These are phyloP conservation scores for Agrypnus murinus DNA, from an alignment of 2,888 invertebrate species.

Conservation along the genomic window DNA sequence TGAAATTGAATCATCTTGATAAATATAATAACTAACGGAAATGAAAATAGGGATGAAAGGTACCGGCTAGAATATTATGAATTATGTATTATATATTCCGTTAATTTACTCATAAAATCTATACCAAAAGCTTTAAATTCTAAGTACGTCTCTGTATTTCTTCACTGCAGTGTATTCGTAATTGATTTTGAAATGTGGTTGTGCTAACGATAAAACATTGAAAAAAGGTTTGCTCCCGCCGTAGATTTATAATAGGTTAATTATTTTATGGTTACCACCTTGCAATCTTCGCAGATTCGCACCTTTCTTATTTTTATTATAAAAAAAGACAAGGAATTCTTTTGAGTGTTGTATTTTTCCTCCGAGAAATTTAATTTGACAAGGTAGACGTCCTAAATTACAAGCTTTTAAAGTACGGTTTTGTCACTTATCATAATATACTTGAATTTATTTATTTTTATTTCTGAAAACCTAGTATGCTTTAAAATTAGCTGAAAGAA, in stretches of 20 bases:
- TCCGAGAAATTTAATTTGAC: neutral
- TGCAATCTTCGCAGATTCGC: neutral
- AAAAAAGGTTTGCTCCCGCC: conserved; percentile 2
- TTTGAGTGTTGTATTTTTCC: neutral
- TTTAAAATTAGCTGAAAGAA: no score
- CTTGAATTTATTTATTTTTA: no score
- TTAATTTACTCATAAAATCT: no score
- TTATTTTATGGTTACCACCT: conserved; percentile 24
- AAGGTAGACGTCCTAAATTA: neutral
- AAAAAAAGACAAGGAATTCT: neutral
- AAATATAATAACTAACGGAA: no score
- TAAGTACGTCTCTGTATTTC: neutral
- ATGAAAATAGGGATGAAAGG: no score
- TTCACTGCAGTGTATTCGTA: conserved; percentile 18
- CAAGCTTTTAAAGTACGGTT: no score
- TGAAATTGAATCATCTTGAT: no score
- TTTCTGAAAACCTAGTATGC: no score
- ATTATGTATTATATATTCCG: no score
- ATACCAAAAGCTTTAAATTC: no score
- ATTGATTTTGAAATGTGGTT: conserved; percentile 41
- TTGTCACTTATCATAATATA: no score
- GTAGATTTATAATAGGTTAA: conserved; percentile 31
- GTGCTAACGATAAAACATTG: conserved; percentile 18
- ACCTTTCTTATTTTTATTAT: neutral
- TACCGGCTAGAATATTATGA: no score